A percentile compares a stretch with the other conserved stretches of the same genome.
Conservation (phyloP, 2,113 vertebrate species). For the Haemorhous mexicanus region DNA sequence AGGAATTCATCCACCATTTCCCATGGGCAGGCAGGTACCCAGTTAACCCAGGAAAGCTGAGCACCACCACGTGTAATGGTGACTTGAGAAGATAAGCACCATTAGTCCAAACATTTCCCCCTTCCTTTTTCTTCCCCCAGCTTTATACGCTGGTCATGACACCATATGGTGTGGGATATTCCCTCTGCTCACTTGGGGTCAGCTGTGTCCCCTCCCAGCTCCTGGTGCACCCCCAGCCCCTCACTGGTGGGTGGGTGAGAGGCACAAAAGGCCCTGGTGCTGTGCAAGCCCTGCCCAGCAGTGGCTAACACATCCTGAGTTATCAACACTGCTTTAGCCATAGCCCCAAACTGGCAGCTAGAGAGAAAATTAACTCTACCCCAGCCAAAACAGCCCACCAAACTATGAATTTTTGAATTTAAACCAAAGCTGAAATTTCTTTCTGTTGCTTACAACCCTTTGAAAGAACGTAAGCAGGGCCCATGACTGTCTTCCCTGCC, state of each 20-base stretch:
- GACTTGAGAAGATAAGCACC: neutral
- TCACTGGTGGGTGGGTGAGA: neutral
- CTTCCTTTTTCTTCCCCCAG: neutral
- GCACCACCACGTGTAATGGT: fast-evolving
- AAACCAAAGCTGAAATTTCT: neutral
- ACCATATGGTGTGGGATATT: neutral
- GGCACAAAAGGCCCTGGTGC: neutral
- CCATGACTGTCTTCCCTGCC: neutral
- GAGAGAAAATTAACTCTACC: neutral
- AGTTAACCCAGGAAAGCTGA: neutral
- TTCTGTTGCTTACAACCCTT: neutral
- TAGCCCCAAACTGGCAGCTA: neutral
- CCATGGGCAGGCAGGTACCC: neutral
- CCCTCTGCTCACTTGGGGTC: neutral
- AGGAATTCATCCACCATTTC: neutral
- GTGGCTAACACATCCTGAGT: neutral
- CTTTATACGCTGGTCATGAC: too few species aligned
- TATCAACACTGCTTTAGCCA: neutral
- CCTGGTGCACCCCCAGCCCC: neutral
- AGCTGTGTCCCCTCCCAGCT: neutral
- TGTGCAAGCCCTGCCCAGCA: neutral
- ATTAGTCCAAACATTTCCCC: neutral
- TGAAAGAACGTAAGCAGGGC: fast-evolving
- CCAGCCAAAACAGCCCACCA: neutral
- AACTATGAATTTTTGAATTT: neutral